These are phyloP conservation scores for Python bivittatus DNA, from an alignment of 2,113 vertebrate species.

Conservation along the genomic window DNA sequence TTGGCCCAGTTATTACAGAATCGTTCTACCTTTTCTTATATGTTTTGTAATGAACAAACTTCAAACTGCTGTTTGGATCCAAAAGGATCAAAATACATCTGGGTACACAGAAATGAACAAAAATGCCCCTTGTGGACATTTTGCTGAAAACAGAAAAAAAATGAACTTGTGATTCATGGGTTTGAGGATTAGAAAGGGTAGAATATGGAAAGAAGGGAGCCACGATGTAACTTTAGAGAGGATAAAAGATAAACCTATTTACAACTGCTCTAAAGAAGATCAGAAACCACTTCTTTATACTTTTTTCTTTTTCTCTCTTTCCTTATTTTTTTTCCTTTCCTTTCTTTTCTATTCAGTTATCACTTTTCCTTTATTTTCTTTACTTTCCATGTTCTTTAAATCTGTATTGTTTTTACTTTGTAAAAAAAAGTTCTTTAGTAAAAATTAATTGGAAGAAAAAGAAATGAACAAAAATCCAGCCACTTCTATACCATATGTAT, in stretches of 20 bases:
- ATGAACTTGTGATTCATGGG: background rate
- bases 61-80: too few relatives aligned
- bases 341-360: background rate
- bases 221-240: background rate
- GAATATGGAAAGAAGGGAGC: too few relatives aligned
- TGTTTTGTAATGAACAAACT: background rate
- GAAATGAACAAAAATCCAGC: background rate
- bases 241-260: background rate
- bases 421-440: background rate
- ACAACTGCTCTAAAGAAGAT: too few relatives aligned
- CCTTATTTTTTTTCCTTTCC: background rate
- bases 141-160: background rate
- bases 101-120: background rate
- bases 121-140: too few relatives aligned
- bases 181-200: background rate
- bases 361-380: background rate
- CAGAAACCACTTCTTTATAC: background rate
- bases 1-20: background rate
- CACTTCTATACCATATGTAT: background rate
- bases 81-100: background rate
- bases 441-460: background rate
- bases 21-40: background rate
- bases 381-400: background rate
- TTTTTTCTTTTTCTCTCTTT: background rate
- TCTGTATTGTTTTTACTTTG: background rate